These are phyloP conservation scores for Carassius carassius DNA, from an alignment of 2,113 vertebrate species.

Conservation along the genomic window DNA sequence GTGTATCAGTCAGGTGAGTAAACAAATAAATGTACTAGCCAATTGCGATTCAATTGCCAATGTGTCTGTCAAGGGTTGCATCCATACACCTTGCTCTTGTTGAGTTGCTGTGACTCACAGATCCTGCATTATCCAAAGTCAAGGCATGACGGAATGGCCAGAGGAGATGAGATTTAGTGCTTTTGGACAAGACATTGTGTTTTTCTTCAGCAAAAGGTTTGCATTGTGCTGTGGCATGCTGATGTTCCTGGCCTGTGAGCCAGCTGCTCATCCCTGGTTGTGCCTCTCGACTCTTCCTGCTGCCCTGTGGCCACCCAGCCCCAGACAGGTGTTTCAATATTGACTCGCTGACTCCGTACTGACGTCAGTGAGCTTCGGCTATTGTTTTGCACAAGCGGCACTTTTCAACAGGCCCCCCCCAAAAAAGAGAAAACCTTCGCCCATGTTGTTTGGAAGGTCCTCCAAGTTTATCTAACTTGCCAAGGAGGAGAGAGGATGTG, in stretches of 20 bases:
- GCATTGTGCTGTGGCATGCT: background rate
- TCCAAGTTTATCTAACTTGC: constrained; percentile 55
- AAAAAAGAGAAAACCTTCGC: constrained; percentile 15
- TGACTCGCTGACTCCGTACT: constrained; percentile 57
- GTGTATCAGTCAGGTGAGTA: too few species aligned
- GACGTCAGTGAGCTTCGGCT: constrained; percentile 50
- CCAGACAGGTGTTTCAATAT: constrained; percentile 72
- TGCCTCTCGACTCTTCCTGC: constrained; percentile 28
- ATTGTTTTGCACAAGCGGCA: constrained; percentile 57
- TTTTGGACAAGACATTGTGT: background rate
- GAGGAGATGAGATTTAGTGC: constrained; percentile 27
- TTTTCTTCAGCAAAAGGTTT: constrained; percentile 32
- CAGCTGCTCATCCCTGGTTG: constrained; percentile 2
- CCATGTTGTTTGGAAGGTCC: constrained; percentile 51
- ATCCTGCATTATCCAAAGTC: background rate
- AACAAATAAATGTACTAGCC: too few species aligned
- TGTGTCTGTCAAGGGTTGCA: too few species aligned
- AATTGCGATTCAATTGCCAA: too few species aligned
- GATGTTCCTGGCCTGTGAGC: constrained; percentile 7
- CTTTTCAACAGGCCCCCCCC: constrained; percentile 35
- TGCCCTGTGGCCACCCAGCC: constrained; percentile 50
- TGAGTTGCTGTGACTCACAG: background rate
- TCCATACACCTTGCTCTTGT: background rate
- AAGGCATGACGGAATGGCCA: background rate
- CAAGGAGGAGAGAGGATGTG: constrained; percentile 25